Evolutionary conservation across 2,888 invertebrate genomes (phyloP), one percentile per base, ranked within the genome.

Genomic region (Andrena praecox): DNA sequence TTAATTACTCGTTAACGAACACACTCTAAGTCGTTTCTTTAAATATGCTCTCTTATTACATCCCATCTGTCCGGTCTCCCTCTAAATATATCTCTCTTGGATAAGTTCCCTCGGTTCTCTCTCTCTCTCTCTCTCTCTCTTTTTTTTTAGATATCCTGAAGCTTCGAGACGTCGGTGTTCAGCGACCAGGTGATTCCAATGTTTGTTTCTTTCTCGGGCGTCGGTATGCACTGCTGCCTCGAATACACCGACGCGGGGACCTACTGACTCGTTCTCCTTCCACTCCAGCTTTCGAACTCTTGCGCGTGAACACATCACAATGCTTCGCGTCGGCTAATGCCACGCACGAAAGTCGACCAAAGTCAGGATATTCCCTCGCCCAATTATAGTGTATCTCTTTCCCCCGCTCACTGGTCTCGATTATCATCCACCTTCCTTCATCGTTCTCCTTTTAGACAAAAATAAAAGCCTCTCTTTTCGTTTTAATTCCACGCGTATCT

Each of bases 1-100:
- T 86, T 88, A 83, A 84, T 87, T 80, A 85, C 75, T 79, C 77
- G 67, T 77, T 84, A 82, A 84, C 77, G 79, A 87, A 84, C 76
- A 75, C 54, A 70, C 59, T 73, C 56, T 80, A 42, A 80, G 48
- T 75, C 71, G 70, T 78, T 74, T 64, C 33, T 66, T 60, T 75
- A 74, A 70, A 67, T 72, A 76, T 70, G 35, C 62, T 72, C 60
- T 54, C 50, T 69, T 27, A 52, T 70, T 54, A 62, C 16, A 33
- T 50, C 52, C 35, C 50, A 50, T 20, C 35, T 27, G 50, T 63
- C 42, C 33, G 35, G 33, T 24, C 50, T 69, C 33, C 42, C 12
- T 62, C n/a, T 62, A 16, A 67, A 67, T 63, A 52, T 20, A 48
- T 42, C 1, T 50, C 1, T 48, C 12, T 16, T 10, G n/a, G 31